Evolutionary conservation across 2,888 invertebrate genomes (phyloP), one percentile per base, ranked within the genome.

Genomic region (Bombyx huttoni): DNA sequence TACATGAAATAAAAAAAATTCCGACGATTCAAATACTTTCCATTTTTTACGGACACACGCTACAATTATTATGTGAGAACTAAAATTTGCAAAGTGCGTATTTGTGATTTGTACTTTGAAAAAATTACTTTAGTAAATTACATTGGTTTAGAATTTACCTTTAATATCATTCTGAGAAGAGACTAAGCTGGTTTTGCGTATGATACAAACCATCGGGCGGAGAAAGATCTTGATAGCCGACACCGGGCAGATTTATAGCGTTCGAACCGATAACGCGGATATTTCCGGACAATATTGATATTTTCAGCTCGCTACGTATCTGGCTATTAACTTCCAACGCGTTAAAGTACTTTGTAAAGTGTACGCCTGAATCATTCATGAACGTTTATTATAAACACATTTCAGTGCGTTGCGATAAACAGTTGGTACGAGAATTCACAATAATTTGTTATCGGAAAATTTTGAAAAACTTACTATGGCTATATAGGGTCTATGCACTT

Each of bases 131-230:
- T 5, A 24, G 24, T 24, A 24, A 24, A 3, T 24, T 24, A 24
- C 24, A 24, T 24, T 24, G 1, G 3, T 24, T 24, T 24, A 24
- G 24, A 24, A 24, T 24, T 3, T 24, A 24, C 1, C 24, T 1
- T 40, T 40, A 40, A 40, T 40, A 40, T 40, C 12, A 40, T 40
- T 12, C 40, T 40, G 8, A 40, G 12, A 79, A 79, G 79, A 76
- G 85, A 72, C 69, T 78, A 73, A 79, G 81, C 82, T 80, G 81
- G 81, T 85, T 86, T 24, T 75, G 78, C 84, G 78, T 82, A 82
- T 85, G 87, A 88, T 85, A 80, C 72, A 80, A 85, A 86, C 82
- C 87, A 87, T 86, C 80, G 74, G 75, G 63, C 80, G 67, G 79
- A 77, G 82, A 80, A 81, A 75, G 78, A 75, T 78, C 73, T 73